Percentiles rank a stretch among this genome's conserved stretches.
Conservation (phyloP, 2,888 invertebrate genomes). For the Ptychoptera albimana region DNA sequence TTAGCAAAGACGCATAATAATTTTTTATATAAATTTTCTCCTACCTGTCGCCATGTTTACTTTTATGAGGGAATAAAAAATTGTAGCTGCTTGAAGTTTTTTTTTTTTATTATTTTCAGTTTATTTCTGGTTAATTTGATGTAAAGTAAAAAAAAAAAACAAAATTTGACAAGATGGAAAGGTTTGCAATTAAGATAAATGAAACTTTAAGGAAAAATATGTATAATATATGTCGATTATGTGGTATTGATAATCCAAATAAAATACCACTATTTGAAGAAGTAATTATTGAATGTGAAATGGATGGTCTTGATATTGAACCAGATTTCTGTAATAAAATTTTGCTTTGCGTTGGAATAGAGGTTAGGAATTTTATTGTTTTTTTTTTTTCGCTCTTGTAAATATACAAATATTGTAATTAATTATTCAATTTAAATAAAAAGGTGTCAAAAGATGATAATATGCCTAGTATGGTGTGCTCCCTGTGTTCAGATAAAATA, state of each 20-base stretch:
- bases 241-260: conserved; percentile 27
- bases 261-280: conserved; percentile 20
- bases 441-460: conserved; percentile 39
- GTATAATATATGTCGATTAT: conserved; percentile 28
- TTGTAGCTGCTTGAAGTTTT: too few species aligned
- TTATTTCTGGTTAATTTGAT: too few species aligned
- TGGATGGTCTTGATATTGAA: conserved; percentile 18
- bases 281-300: conserved; percentile 11
- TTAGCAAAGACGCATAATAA: too few species aligned
- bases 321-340: conserved; percentile 24
- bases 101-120: too few species aligned
- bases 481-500: conserved; percentile 42
- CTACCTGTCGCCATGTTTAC: too few species aligned
- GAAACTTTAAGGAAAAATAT: conserved; percentile 24
- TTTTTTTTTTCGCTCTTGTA: background rate
- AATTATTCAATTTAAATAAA: conserved; percentile 6
- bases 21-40: too few species aligned
- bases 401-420: background rate
- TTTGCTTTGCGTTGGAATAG: conserved; percentile 20
- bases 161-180: conserved; percentile 17
- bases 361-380: conserved; percentile 14
- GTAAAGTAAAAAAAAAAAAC: background rate
- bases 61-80: too few species aligned
- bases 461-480: conserved; percentile 45
- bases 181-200: conserved; percentile 29